Evolutionary conservation across 1,140 invertebrate genomes (phyloP), one percentile per base, ranked within the genome.

Genomic region (Bradynema listronoti): DNA sequence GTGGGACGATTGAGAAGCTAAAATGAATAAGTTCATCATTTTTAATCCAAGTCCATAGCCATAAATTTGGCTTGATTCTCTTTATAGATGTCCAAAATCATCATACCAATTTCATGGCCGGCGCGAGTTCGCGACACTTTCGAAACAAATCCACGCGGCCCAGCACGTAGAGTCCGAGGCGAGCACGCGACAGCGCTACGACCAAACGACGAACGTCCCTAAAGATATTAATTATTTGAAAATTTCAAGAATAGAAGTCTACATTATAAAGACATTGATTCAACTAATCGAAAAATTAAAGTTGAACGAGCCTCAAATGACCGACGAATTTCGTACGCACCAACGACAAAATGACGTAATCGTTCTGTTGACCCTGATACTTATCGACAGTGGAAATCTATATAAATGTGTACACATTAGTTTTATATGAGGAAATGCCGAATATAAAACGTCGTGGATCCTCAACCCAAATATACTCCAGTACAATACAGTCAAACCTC

Each of bases 361-460:
- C 94, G 80, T 99, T 99, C 79, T 99, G 95, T 76, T 98, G 94
- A 59, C 95, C 95, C 79, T 99, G 95, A 79, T 94, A 99, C 73
- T 97, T 96, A 79, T 99, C 95, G 9, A 99, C 95, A 5, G 95
- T 99, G 0, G 84, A 84, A 39, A 84, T 80, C 82, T 83, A 60
- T 22, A 63, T 59, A 24, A n/a, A n/a, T n/a, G n/a, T n/a, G n/a
- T n/a, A n/a, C n/a, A n/a, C n/a, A n/a, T n/a, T n/a, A n/a, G n/a
- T n/a, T n/a, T n/a, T n/a, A n/a, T n/a, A n/a, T n/a, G n/a, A n/a
- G n/a, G n/a, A n/a, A n/a, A n/a, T n/a, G n/a, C n/a, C n/a, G n/a
- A n/a, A n/a, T n/a, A n/a, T n/a, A n/a, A n/a, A n/a, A n/a, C n/a
- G n/a, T n/a, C n/a, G n/a, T n/a, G n/a, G n/a, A n/a, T n/a, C n/a